phyloP scores from a whole-genome alignment of 2,797 vertebrate genomes.

The Halcyon smyrnensis region DNA sequence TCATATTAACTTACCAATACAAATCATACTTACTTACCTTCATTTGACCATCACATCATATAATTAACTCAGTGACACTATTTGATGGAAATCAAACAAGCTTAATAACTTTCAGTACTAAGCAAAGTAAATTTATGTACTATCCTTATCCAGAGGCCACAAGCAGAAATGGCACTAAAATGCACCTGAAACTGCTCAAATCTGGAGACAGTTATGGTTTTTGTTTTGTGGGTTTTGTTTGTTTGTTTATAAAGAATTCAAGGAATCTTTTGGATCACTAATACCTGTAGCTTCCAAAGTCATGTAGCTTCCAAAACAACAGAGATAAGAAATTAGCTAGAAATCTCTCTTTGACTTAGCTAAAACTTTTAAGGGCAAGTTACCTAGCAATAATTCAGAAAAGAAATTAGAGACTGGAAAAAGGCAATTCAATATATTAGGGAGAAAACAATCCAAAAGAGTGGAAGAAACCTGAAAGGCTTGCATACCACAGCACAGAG shows the following conservation, averaged over 20 bases:
- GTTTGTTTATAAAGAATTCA: background rate
- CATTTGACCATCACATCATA: background rate
- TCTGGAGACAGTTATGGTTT: background rate
- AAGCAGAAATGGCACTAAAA: background rate
- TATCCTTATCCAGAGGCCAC: background rate
- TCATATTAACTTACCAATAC: background rate
- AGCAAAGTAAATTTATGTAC: background rate
- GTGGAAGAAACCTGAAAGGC: background rate
- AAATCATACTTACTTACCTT: background rate
- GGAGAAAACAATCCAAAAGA: background rate
- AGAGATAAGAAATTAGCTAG: background rate
- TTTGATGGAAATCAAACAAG: constrained; percentile 6
- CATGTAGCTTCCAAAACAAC: background rate
- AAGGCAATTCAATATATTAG: background rate
- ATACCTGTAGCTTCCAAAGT: no score
- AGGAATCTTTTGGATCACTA: background rate
- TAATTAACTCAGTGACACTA: background rate
- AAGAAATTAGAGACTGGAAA: background rate
- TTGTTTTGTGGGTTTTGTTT: background rate
- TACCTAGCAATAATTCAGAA: background rate
- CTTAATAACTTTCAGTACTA: background rate
- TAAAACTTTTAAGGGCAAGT: background rate
- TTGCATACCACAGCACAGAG: background rate
- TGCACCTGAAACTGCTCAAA: background rate
- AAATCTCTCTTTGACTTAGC: background rate